These are phyloP conservation scores for Archivesica marissinica DNA, from an alignment of 1,140 invertebrate genomes.

Conservation along the genomic window DNA sequence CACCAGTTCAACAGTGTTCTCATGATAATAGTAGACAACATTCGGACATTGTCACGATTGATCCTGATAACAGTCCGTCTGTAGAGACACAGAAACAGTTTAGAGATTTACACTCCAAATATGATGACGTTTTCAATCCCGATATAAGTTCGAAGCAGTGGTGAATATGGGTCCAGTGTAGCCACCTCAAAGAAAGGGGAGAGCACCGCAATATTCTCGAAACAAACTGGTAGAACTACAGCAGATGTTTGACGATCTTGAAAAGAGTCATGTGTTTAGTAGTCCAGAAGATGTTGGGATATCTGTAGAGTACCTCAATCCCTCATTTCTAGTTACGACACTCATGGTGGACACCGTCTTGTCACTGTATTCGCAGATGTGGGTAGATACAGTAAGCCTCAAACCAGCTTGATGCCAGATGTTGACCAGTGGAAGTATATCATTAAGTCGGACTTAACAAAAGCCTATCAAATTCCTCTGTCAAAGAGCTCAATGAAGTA, in stretches of 20 bases:
- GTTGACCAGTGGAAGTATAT: constrained; percentile 60
- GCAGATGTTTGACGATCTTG: constrained; percentile 63
- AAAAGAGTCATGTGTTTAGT: background rate
- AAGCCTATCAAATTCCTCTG: constrained; percentile 57
- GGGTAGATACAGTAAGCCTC: constrained; percentile 34
- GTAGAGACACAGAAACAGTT: background rate
- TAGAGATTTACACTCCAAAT: background rate
- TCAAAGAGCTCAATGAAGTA: constrained; percentile 59
- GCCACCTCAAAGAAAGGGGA: constrained; percentile 61
- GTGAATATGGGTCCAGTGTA: constrained; percentile 65
- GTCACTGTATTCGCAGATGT: constrained; percentile 44
- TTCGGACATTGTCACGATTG: constrained; percentile 12
- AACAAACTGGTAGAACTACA: constrained; percentile 59
- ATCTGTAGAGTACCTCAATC: constrained; percentile 63
- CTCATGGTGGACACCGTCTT: constrained; percentile 7
- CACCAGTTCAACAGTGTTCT: too few relatives aligned
- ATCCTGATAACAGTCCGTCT: constrained; percentile 43
- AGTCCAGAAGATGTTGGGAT: constrained; percentile 33
- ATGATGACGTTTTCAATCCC: constrained; percentile 48
- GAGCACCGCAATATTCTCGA: constrained; percentile 55
- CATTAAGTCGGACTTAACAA: constrained; percentile 54
- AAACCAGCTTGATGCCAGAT: constrained; percentile 23
- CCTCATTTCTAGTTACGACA: constrained; percentile 41
- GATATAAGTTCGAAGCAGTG: constrained; percentile 28
- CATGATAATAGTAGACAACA: too few relatives aligned